Base-by-base conservation (phyloP, 2,797 vertebrate species). In the Sandelia bainsii region DNA sequence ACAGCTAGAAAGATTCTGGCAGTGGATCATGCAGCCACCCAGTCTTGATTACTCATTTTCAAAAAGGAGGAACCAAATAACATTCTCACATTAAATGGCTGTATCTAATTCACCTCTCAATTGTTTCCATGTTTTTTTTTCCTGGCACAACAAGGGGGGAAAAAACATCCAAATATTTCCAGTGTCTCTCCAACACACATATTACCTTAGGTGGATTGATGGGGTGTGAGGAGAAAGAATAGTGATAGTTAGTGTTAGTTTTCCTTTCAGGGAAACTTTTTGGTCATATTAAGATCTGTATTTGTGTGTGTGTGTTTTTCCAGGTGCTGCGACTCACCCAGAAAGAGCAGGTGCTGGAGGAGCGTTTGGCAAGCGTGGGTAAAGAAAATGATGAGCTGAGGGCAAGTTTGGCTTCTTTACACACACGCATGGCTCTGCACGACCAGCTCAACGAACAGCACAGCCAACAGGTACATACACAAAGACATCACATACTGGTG, bases 321-420 rank as follows among this genome's bases (percentile, higher is more conserved):
- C 70, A 95, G 94, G 92, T 94, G 67, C 68, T 91, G 46, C 86
- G 87, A 37, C 90, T 95, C 68, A 91, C 76, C 1, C 92, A 94
- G 80, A 93, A 86, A 59, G 94, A 95, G 45, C 90, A 91, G 79
- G 76, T 61, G 27, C 75, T 94, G 61, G 92, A 93, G 82, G 83
- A 92, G 77, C 90, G 87, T 16, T 80, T 95, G 74, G 85, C 88
- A 77, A 82, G 44, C 1, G 72, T 90, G 63, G 84, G 71, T 80
- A 75, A 85, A 50, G 94, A 95, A 84, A 95, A 95, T 45, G n/a
- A 79, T 1, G 89, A 93, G 60, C 88, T 95, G 64, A 87, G 77
- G 79, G 76, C 81, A 1, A 94, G 71, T 67, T 58, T 94, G 71
- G 82, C 90, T 42, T 88, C 90, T 44, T 82, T 95, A 69, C 80